These are phyloP conservation scores for Crioceris asparagi DNA, from an alignment of 2,888 invertebrate genomes.

Conservation along the genomic window DNA sequence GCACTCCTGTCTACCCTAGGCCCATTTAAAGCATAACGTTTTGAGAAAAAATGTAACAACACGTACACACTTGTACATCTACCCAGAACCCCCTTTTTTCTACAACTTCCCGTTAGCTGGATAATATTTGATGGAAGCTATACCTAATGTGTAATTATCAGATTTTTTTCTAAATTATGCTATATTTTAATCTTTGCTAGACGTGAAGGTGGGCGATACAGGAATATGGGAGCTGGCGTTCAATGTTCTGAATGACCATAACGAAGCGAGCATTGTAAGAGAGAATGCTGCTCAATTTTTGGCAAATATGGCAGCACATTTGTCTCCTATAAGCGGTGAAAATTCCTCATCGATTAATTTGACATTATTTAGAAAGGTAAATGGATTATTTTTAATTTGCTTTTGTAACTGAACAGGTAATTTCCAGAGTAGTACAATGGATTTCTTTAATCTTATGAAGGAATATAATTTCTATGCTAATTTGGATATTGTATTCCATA, in stretches of 20 bases:
- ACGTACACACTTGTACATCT: too few relatives aligned
- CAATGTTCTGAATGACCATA: slow-evolving; percentile 35
- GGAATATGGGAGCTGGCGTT: too few relatives aligned
- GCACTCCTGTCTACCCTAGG: too few relatives aligned
- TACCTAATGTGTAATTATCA: too few relatives aligned
- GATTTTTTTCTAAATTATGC: too few relatives aligned
- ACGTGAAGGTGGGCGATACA: too few relatives aligned
- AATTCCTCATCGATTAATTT: slow-evolving; percentile 8
- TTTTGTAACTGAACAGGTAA: neutral
- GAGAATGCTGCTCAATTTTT: slow-evolving; percentile 46
- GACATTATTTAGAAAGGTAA: slow-evolving; percentile 16
- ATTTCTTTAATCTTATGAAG: slow-evolving; percentile 23
- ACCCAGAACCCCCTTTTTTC: too few relatives aligned
- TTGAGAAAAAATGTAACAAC: too few relatives aligned
- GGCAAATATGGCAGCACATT: slow-evolving; percentile 36
- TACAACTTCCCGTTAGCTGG: too few relatives aligned
- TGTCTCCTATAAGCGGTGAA: slow-evolving; percentile 10
- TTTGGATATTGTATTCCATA: slow-evolving; percentile 23
- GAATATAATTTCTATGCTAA: slow-evolving; percentile 30
- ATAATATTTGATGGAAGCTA: too few relatives aligned
- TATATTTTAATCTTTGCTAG: too few relatives aligned
- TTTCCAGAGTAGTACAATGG: slow-evolving; percentile 17
- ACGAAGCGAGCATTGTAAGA: slow-evolving; percentile 43
- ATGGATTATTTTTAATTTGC: neutral
- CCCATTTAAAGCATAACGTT: too few relatives aligned